Conservation (phyloP, 2,113 vertebrate species). For the Cromileptes altivelis region DNA sequence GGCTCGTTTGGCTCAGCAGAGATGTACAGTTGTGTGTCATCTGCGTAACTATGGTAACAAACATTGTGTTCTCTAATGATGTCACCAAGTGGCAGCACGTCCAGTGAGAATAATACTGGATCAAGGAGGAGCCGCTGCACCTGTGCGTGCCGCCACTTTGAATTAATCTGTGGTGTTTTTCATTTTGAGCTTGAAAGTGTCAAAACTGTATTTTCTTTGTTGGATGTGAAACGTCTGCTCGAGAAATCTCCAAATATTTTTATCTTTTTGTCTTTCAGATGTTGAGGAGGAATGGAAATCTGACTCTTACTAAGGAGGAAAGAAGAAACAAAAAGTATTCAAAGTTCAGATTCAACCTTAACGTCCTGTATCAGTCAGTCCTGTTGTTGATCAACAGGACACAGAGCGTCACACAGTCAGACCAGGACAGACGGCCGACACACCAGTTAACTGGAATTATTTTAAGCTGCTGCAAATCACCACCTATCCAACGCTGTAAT, state of each 20-base stretch:
- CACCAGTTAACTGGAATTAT: background rate
- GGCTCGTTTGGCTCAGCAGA: too few relatives aligned
- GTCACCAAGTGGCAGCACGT: too few relatives aligned
- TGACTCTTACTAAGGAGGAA: slow-evolving; percentile 55
- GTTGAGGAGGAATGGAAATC: slow-evolving; percentile 64
- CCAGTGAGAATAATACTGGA: too few relatives aligned
- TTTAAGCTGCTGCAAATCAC: slow-evolving; percentile 9
- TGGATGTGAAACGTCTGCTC: background rate
- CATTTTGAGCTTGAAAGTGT: too few relatives aligned
- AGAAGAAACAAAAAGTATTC: background rate
- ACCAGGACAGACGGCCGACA: background rate
- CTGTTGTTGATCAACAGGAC: slow-evolving; percentile 50
- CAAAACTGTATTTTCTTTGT: too few relatives aligned
- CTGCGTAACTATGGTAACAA: too few relatives aligned
- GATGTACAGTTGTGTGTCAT: too few relatives aligned
- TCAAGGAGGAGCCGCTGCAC: too few relatives aligned
- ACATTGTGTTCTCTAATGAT: too few relatives aligned
- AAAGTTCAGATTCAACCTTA: slow-evolving; percentile 1
- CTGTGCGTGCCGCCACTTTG: too few relatives aligned
- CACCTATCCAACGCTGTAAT: background rate
- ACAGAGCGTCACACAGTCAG: slow-evolving; percentile 3
- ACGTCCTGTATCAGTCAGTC: slow-evolving; percentile 15
- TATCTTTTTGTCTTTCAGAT: slow-evolving; percentile 51
- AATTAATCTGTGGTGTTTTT: too few relatives aligned
- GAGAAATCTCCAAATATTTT: background rate